A percentile compares a stretch with the other conserved stretches of the same genome.
These are phyloP conservation scores for Platycheirus albimanus DNA, from an alignment of 2,888 invertebrate species.

Conservation along the genomic window DNA sequence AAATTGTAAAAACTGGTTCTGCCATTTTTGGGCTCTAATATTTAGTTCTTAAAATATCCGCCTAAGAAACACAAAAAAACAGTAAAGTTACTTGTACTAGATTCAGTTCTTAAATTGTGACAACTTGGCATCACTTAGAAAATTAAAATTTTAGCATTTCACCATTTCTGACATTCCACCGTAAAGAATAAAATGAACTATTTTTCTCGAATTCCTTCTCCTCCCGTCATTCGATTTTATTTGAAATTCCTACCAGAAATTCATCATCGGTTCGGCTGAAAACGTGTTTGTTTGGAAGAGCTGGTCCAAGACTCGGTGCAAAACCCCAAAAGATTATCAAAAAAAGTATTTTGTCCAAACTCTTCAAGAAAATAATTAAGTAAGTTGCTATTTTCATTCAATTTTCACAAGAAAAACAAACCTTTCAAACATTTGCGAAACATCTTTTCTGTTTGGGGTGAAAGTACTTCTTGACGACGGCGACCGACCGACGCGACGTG, in stretches of 20 bases:
- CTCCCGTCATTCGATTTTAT: constrained; percentile 6
- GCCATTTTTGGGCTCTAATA: too few relatives aligned
- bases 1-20: too few relatives aligned
- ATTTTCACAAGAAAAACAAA: neutral
- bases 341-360: constrained; percentile 24
- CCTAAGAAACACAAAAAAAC: too few relatives aligned
- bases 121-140: constrained; percentile 26
- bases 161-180: neutral
- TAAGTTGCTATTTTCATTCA: constrained; percentile 28
- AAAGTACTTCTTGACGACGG: constrained; percentile 57
- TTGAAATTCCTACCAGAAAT: constrained; percentile 39
- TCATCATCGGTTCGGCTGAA: constrained; percentile 30
- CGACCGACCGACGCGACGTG: too few relatives aligned
- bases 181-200: constrained; percentile 9
- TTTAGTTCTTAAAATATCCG: too few relatives aligned
- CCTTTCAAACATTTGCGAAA: neutral
- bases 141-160: neutral
- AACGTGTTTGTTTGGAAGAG: constrained; percentile 59
- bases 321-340: constrained; percentile 3
- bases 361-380: constrained; percentile 21
- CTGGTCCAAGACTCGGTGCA: constrained; percentile 5
- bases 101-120: too few relatives aligned
- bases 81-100: too few relatives aligned
- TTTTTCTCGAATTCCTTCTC: constrained; percentile 21
- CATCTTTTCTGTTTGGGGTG: constrained; percentile 17